phyloP scores from a whole-genome alignment of 53 echinoderm and acorn worm species.

The Apostichopus leukothele region DNA sequence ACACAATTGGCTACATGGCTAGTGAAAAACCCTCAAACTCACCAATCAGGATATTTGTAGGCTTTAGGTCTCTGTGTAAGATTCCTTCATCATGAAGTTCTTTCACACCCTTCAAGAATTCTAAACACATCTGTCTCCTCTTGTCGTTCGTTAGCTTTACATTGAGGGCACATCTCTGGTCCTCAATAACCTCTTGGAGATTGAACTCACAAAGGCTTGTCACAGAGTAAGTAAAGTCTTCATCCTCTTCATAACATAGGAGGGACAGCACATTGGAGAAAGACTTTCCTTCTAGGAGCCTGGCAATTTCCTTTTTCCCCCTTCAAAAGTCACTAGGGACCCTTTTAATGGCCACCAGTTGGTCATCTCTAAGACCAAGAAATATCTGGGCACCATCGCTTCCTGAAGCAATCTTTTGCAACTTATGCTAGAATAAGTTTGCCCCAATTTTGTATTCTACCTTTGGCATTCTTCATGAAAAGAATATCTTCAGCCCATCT shows the following conservation, averaged over 20 bases:
- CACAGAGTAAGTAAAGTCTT: constrained; percentile 17
- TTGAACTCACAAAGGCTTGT: constrained; percentile 5
- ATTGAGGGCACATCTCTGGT: neutral
- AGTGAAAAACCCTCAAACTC: neutral
- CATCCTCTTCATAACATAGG: constrained; percentile 37
- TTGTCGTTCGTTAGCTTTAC: neutral
- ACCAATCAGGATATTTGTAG: constrained; percentile 16
- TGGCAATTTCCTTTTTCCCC: neutral
- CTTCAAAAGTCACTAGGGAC: neutral
- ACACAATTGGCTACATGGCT: too few species aligned
- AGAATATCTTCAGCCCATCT: constrained; percentile 6
- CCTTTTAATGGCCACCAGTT: constrained; percentile 34
- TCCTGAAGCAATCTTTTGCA: neutral
- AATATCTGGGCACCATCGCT: neutral
- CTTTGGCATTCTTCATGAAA: neutral
- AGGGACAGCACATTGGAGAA: neutral
- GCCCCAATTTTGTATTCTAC: neutral
- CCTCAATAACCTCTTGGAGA: constrained; percentile 20
- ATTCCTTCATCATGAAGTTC: neutral
- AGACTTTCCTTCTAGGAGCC: neutral
- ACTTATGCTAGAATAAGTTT: neutral
- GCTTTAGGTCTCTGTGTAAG: constrained; percentile 7
- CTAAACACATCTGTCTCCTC: neutral
- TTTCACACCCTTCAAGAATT: neutral
- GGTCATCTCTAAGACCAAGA: neutral